A percentile compares a stretch with the other conserved stretches of the same genome.
Evolutionary conservation across 2,113 vertebrate genomes (phyloP).

Genomic region (Actenoides hombroni): DNA sequence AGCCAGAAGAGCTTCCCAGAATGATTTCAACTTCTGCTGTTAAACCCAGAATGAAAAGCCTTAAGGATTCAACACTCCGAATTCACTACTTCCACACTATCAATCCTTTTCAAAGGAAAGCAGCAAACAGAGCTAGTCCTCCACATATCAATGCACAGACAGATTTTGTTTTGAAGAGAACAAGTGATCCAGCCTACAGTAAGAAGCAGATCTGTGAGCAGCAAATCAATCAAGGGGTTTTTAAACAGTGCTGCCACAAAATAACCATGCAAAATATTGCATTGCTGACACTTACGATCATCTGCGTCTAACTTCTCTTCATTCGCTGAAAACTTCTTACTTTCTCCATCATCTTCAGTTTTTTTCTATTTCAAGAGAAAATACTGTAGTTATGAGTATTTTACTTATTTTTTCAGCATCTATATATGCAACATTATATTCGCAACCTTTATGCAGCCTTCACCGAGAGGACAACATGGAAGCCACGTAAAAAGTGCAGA

Average conservation of each 20-base stretch:
- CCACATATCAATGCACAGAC: background rate
- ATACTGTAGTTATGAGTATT: constrained; percentile 18
- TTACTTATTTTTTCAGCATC: constrained; percentile 51
- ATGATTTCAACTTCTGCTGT: background rate
- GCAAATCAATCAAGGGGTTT: background rate
- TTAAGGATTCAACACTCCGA: background rate
- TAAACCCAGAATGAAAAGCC: background rate
- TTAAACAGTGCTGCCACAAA: background rate
- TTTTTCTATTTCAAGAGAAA: constrained; percentile 84
- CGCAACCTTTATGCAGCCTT: background rate
- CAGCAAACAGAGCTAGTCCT: background rate
- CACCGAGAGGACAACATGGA: background rate
- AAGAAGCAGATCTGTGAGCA: background rate
- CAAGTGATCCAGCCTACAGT: background rate
- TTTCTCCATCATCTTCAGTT: constrained; percentile 83
- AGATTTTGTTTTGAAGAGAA: background rate
- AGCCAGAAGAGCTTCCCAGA: background rate
- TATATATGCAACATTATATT: constrained; percentile 11
- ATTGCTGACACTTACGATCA: constrained; percentile 81
- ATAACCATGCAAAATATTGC: background rate
- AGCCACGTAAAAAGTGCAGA: background rate
- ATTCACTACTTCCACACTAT: background rate
- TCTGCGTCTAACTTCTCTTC: constrained; percentile 84
- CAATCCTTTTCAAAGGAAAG: background rate
- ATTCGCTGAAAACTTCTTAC: constrained; percentile 83